Conservation (phyloP, 2,888 invertebrate species). For the Cinara cedri region DNA sequence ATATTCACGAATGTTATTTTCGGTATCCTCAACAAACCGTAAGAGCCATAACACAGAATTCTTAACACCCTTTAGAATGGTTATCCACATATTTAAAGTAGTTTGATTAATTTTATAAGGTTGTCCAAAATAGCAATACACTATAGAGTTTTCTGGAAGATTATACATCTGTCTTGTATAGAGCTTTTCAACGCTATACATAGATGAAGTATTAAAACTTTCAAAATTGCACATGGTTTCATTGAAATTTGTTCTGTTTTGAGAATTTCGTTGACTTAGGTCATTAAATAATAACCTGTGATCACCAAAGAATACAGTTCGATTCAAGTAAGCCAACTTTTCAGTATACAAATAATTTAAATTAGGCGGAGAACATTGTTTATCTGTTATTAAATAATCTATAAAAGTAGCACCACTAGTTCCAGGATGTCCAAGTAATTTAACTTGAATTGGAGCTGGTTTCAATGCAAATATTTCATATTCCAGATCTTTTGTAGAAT, state of each 20-base stretch:
- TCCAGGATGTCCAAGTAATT: conserved; percentile 99
- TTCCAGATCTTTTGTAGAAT: conserved; percentile 97
- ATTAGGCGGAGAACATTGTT: conserved; percentile 86
- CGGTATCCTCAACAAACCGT: conserved; percentile 89
- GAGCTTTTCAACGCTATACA: neutral
- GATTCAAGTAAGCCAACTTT: conserved; percentile 95
- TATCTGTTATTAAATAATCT: conserved; percentile 97
- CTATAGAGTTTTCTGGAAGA: conserved; percentile 90
- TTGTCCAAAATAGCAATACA: conserved; percentile 99
- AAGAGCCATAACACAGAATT: conserved; percentile 93
- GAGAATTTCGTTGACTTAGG: conserved; percentile 70
- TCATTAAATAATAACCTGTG: conserved; percentile 98
- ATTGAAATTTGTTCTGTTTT: too few relatives aligned
- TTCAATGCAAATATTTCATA: conserved; percentile 98
- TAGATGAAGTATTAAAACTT: too few relatives aligned
- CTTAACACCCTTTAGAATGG: conserved; percentile 88
- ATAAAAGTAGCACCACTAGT: conserved; percentile 97
- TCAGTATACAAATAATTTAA: conserved; percentile 89
- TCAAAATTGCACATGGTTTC: too few relatives aligned
- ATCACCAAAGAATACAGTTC: conserved; percentile 97
- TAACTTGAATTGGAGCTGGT: conserved; percentile 96
- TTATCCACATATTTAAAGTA: conserved; percentile 89
- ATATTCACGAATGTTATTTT: conserved; percentile 78
- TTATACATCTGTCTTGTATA: conserved; percentile 84
- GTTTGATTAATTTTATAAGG: conserved; percentile 96